These are phyloP conservation scores for Drosophila truncata DNA, from an alignment of 1,140 invertebrate genomes.

Conservation along the genomic window DNA sequence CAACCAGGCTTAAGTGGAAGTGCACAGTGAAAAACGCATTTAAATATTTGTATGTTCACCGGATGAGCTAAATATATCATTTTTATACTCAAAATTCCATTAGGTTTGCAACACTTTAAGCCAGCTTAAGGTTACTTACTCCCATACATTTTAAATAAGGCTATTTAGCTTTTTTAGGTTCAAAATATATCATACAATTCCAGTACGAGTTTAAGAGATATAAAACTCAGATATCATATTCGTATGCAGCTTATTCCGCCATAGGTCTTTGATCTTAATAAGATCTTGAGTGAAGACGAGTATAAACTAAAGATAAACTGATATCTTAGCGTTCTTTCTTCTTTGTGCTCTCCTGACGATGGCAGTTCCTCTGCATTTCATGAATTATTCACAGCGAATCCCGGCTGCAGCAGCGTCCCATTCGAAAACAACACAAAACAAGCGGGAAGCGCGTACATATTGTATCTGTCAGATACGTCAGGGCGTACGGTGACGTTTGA, in stretches of 20 bases:
- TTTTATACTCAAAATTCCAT: neutral
- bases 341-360: conserved; percentile 4
- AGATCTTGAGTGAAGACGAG: neutral
- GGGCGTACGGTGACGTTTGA: conserved; percentile 28
- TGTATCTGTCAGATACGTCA: conserved; percentile 68
- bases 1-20: conserved; percentile 16
- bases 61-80: neutral
- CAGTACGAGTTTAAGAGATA: neutral
- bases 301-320: conserved; percentile 10
- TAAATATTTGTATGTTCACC: neutral
- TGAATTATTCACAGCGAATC: conserved; percentile 68
- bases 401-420: conserved; percentile 31
- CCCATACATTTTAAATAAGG: neutral
- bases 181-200: neutral
- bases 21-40: conserved; percentile 5
- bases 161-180: neutral
- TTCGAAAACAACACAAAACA: conserved; percentile 28
- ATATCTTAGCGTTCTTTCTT: conserved; percentile 20
- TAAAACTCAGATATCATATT: neutral
- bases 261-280: conserved; percentile 2
- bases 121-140: neutral
- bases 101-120: neutral
- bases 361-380: conserved; percentile 49
- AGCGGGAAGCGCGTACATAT: conserved; percentile 23
- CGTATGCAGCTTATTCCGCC: neutral